phyloP scores from a whole-genome alignment of 1,140 invertebrate genomes.

The Drosophila sp. region DNA sequence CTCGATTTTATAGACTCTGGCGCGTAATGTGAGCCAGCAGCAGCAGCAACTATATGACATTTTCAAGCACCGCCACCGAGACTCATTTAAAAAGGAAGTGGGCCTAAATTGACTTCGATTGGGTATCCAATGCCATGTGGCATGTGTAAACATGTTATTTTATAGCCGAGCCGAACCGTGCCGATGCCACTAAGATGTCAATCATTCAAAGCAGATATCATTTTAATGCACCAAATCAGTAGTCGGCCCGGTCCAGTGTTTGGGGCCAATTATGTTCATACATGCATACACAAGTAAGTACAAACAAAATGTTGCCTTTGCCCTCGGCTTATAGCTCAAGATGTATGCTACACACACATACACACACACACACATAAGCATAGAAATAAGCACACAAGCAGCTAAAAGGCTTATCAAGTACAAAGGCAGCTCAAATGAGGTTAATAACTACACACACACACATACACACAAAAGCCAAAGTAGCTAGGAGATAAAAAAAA shows the following conservation, averaged over 20 bases:
- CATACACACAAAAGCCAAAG: slow-evolving; percentile 15
- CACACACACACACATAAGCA: slow-evolving; percentile 28
- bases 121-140: slow-evolving; percentile 5
- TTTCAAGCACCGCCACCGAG: too few relatives aligned
- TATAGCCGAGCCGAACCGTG: slow-evolving; percentile 31
- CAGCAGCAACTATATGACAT: slow-evolving; percentile 17
- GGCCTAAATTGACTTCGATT: slow-evolving; percentile 31
- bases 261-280: slow-evolving; percentile 33
- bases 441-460: slow-evolving; percentile 54
- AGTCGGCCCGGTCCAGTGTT: neutral
- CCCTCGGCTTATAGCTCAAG: slow-evolving; percentile 14
- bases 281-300: slow-evolving; percentile 11
- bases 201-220: slow-evolving; percentile 27
- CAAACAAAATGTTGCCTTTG: slow-evolving; percentile 29
- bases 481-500: slow-evolving; percentile 8
- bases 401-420: slow-evolving; percentile 48
- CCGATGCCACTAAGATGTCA: slow-evolving; percentile 3
- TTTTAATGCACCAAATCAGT: slow-evolving; percentile 1
- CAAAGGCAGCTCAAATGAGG: slow-evolving; percentile 43
- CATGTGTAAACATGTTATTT: slow-evolving; percentile 33
- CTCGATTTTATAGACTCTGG: slow-evolving; percentile 24
- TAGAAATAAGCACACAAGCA: slow-evolving; percentile 46
- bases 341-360: slow-evolving; percentile 34
- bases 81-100: neutral
- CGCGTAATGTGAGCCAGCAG: slow-evolving; percentile 25